Evolutionary conservation across 30 jellyfish, hydroid and myxozoan genomes (phyloP), one percentile per base, ranked within the genome.

Genomic region (Aurelia sp.): DNA sequence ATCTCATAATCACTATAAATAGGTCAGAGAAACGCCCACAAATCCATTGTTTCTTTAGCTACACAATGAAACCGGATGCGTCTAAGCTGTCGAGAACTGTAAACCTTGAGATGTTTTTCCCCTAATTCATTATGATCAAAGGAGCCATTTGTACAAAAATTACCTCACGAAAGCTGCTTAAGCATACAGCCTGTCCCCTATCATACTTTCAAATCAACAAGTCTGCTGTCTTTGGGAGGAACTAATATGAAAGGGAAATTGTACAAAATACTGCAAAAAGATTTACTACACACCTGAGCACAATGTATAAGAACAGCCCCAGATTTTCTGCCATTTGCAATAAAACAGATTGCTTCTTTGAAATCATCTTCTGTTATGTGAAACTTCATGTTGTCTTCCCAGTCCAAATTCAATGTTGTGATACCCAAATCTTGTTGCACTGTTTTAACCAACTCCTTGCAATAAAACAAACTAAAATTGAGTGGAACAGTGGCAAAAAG

Each of bases 251-350:
- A 2, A 64, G 33, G 71, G 5, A 61, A 61, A 61, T 17, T 7
- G 27, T 8, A 61, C 21, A 0, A 22, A 15, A 66, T 21, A 66
- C 5, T 4, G 50, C 22, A n/a, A 65, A 66, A 66, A 66, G 19
- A 66, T 21, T 15, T 4, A 16, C 18, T 62, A 50, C 80, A 13
- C 8, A 91, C 98, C 98, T 91, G 98, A 13, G 98, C 96, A 91
- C 98, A 91, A 67, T 91, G 98, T 5, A 91, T 92, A 30, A 91
- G 94, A 22, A 91, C 96, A 15, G 93, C 68, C 22, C 96, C 90
- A 21, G 65, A 24, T 47, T 65, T 67, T 67, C 96, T 79, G 21
- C 70, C 91, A 8, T 50, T 38, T 57, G 86, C 88, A 68, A 91
- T 85, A 59, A 78, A 86, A n/a, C 62, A 20, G 63, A 72, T 70